Evolutionary conservation across 2,888 invertebrate genomes (phyloP).

Genomic region (Temnothorax rugatulus): DNA sequence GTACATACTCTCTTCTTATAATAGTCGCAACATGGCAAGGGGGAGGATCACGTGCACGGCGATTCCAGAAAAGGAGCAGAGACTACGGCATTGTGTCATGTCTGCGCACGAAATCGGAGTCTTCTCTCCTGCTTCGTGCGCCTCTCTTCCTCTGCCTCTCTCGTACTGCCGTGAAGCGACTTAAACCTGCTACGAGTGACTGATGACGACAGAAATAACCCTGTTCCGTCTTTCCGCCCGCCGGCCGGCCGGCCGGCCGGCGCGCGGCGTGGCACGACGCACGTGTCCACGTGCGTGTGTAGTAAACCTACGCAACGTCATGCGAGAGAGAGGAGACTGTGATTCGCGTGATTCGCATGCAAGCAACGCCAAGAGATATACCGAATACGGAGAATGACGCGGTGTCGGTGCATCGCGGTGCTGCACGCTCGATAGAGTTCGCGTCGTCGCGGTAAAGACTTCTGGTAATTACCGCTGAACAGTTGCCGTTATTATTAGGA

Average conservation of each 20-base stretch:
- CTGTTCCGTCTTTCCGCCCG: conserved; percentile 74
- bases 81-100: conserved; percentile 65
- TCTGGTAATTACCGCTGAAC: conserved; percentile 28
- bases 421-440: conserved; percentile 30
- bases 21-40: conserved; percentile 36
- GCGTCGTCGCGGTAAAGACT: conserved; percentile 38
- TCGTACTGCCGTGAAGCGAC: conserved; percentile 42
- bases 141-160: conserved; percentile 52
- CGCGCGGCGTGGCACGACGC: conserved; percentile 61
- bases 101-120: conserved; percentile 59
- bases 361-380: neutral
- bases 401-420: neutral
- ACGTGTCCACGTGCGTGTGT: conserved; percentile 77
- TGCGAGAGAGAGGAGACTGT: conserved; percentile 38
- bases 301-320: conserved; percentile 73
- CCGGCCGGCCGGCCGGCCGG: conserved; percentile 61
- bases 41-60: conserved; percentile 27
- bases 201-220: conserved; percentile 85
- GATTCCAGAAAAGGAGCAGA: conserved; percentile 62
- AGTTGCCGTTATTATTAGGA: conserved; percentile 44
- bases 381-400: conserved; percentile 21
- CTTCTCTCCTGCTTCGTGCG: conserved; percentile 27
- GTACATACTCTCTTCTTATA: conserved; percentile 21
- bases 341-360: conserved; percentile 57
- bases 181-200: conserved; percentile 80